Percentiles rank a stretch among this genome's conserved stretches.
phyloP scores from a whole-genome alignment of 2,113 vertebrate genomes.

The Macquaria australasica region DNA sequence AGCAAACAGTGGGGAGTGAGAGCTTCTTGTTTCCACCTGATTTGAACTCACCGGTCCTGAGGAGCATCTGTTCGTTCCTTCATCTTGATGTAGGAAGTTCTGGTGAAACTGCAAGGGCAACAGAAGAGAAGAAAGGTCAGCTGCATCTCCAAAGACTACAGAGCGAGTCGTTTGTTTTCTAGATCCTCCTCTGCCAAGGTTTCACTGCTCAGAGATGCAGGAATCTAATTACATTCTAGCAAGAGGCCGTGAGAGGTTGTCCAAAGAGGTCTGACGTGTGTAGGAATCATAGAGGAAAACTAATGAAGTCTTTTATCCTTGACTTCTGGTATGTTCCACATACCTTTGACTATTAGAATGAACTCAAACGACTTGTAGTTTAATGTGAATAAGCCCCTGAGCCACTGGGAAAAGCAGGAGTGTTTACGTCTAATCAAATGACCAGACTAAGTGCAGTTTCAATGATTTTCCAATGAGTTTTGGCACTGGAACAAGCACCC shows the following conservation, averaged over 20 bases:
- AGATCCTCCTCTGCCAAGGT: background rate
- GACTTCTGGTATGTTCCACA: background rate
- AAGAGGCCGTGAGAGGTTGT: background rate
- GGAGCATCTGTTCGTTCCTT: constrained; percentile 54
- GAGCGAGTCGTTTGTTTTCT: background rate
- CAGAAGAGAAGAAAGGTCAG: constrained; percentile 14
- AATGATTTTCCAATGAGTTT: constrained; percentile 8
- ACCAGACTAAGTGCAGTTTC: background rate
- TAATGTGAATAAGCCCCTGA: background rate
- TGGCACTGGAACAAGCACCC: background rate
- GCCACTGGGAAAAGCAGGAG: background rate
- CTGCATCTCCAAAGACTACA: background rate
- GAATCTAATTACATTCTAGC: constrained; percentile 24
- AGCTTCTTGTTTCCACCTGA: background rate
- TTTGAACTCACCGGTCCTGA: constrained; percentile 69
- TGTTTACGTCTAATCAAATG: background rate
- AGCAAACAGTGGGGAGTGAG: background rate
- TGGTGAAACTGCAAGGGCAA: constrained; percentile 39
- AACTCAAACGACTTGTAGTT: background rate
- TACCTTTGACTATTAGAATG: background rate
- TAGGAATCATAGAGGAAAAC: background rate
- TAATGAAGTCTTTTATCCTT: background rate
- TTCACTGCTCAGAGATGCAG: constrained; percentile 22
- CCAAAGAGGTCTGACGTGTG: background rate
- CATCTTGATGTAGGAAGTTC: constrained; percentile 56